Evolutionary conservation across 2,113 vertebrate genomes (phyloP), one percentile per base, ranked within the genome.

Genomic region (Hepsetus odoe): DNA sequence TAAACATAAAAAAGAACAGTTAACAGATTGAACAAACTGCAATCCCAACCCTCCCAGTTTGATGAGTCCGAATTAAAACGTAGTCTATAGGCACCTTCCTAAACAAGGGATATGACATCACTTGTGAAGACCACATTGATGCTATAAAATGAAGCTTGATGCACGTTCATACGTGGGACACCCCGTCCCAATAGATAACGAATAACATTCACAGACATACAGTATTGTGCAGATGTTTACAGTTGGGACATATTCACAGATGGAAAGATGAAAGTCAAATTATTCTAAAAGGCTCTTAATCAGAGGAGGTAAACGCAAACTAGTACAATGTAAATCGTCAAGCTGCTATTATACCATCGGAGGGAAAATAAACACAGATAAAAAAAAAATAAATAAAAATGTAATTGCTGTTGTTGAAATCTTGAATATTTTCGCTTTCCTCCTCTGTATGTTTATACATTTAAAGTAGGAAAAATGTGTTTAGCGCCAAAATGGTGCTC

Each of bases 1-100:
- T 80, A 80, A 85, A 82, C 74, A 74, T 85, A 68, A 82, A 76
- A 71, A 38, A 38, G 18, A 72, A 80, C 70, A 66, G 70, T 76
- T 55, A 73, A 83, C 56, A 67, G 55, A 51, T 49, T 56, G 40
- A 58, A 42, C 68, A 24, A 62, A 74, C 35, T 56, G 69, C 62
- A 59, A 59, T 10, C n/a, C 51, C n/a, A n/a, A n/a, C n/a, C 20
- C 20, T 49, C 73, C 35, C 24, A 14, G 61, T 67, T 67, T 55
- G 66, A 80, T 38, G 28, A 14, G 40, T 68, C 49, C 61, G 35
- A 65, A 65, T 55, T 35, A 65, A 56, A 76, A 65, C 79, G 77
- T 74, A 46, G 58, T 78, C 58, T 82, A 79, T 70, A 76, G 56
- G 73, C 73, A 83, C 77, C 51, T 18, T 66, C 74, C 82, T 51